Base-by-base conservation (phyloP, 2,113 vertebrate species). In the Dasyprocta punctata region DNA sequence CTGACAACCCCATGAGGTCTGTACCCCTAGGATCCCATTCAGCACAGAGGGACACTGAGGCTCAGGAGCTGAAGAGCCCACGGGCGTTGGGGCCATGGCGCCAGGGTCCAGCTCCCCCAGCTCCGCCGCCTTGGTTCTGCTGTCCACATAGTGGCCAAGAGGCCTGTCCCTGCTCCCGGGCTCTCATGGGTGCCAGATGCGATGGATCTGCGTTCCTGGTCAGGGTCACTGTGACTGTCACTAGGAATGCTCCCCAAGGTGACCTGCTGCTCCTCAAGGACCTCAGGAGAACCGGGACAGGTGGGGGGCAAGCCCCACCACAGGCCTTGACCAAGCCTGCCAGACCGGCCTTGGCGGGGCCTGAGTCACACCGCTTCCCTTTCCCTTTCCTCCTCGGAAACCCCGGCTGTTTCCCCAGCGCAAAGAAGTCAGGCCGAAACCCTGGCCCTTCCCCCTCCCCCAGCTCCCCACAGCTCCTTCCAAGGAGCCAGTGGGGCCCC, bases 81-180 rank as follows among this genome's bases (percentile, higher is more conserved):
- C 24, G 38, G 24, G 41, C 28, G 5, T 16, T 7, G 6, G 13
- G 41, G 7, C 38, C 69, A 73, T 3, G 0, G 9, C 7, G 19
- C 69, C 7, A 4, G n/a, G 12, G 10, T 41, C 4, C 58, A 11
- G 26, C 26, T 7, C 47, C 60, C 44, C 3, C 44, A n/a, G 28
- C 80, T 20, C 14, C 24, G n/a, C 41, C 2, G 44, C 44, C 77
- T 71, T 17, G 0, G 5, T 49, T 22, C 20, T 19, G 47, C 58
- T 33, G 28, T 36, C 49, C 16, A 3, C 36, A 20, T 36, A 2
- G 41, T 65, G 80, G 41, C 22, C 16, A 0, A 17, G 44, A 24
- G 14, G 67, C 19, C 47, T 5, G 3, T 10, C 60, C 22, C 61
- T 11, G 54, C 78, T 13, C 0, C 0, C 1, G 41, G 24, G 52